Evolutionary conservation across 2,113 vertebrate species (phyloP).

Genomic region (Cyphomyrus plagiostoma): DNA sequence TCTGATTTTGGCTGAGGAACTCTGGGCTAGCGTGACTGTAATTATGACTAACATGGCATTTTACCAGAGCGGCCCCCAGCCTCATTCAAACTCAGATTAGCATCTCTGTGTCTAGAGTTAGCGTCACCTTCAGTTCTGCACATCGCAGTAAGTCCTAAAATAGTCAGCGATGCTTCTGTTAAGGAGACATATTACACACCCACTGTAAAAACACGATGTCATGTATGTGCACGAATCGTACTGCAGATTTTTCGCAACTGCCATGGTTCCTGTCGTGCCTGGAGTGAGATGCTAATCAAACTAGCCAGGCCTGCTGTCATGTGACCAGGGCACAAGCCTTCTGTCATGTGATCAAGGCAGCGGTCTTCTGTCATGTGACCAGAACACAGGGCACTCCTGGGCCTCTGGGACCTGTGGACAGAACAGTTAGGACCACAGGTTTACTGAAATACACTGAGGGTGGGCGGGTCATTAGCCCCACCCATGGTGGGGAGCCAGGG

Average conservation of each 20-base stretch:
- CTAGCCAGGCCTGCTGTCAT: not conserved
- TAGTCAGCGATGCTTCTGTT: not conserved
- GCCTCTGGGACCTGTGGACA: not conserved
- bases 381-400: not conserved
- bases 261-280: not conserved
- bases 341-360: not conserved
- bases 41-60: not conserved
- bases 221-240: not conserved
- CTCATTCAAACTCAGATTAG: not conserved
- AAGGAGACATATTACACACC: not conserved
- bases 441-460: not conserved
- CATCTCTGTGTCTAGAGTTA: not conserved
- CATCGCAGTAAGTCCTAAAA: not conserved
- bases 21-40: not conserved
- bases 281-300: not conserved
- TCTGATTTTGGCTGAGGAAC: not conserved
- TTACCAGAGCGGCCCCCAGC: not conserved
- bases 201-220: not conserved
- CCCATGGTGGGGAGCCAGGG: not conserved
- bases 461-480: not conserved
- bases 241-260: not conserved
- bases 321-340: not conserved
- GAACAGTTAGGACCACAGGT: not conserved
- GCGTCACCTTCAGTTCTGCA: not conserved
- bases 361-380: not conserved